Conservation (phyloP, 2,888 invertebrate species). For the Metalampra italica region DNA sequence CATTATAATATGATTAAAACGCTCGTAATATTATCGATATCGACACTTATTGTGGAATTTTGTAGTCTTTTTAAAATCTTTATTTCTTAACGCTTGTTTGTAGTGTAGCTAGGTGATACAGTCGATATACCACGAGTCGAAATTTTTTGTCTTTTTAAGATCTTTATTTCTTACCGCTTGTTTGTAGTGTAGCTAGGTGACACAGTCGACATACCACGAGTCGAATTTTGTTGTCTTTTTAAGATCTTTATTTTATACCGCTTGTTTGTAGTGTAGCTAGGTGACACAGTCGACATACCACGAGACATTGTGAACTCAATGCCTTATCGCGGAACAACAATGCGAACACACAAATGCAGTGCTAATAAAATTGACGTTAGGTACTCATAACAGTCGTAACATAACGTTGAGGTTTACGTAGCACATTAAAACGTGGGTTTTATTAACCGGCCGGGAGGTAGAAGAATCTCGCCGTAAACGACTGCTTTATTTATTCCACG, state of each 20-base stretch:
- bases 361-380: constrained; percentile 34
- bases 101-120: too few relatives aligned
- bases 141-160: too few relatives aligned
- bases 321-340: constrained; percentile 16
- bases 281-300: neutral
- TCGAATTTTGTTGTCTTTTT: neutral
- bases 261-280: neutral
- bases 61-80: too few relatives aligned
- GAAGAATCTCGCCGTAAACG: constrained; percentile 53
- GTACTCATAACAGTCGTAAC: constrained; percentile 20
- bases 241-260: neutral
- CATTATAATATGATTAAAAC: too few relatives aligned
- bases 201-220: too few relatives aligned
- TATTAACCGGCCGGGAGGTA: constrained; percentile 44
- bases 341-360: constrained; percentile 31
- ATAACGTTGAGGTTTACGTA: constrained; percentile 30
- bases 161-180: too few relatives aligned
- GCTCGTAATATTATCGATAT: too few relatives aligned
- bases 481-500: constrained; percentile 47
- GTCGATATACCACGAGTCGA: too few relatives aligned
- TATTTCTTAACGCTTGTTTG: too few relatives aligned
- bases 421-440: constrained; percentile 51
- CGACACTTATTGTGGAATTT: too few relatives aligned
- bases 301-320: constrained; percentile 1
- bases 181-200: too few relatives aligned